phyloP scores from a whole-genome alignment of 2,797 vertebrate species.

The Hybognathus amarus region DNA sequence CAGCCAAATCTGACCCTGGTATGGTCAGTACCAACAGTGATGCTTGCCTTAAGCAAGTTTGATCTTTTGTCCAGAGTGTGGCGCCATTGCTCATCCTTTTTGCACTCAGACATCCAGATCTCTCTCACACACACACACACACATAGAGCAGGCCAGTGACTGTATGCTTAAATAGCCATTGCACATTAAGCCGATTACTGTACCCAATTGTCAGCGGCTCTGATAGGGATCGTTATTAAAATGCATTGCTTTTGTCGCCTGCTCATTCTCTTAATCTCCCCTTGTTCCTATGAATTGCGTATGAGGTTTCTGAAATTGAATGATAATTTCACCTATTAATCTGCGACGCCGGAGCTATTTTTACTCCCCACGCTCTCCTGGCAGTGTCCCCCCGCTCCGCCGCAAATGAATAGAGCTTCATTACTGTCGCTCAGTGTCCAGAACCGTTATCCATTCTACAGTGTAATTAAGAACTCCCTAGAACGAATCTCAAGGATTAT shows the following conservation, averaged over 20 bases:
- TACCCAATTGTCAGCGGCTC: constrained; percentile 83
- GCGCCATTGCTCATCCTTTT: constrained; percentile 60
- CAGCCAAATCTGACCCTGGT: not conserved
- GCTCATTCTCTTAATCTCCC: constrained; percentile 92
- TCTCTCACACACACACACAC: not conserved
- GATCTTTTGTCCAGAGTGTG: constrained; percentile 56
- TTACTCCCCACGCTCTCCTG: constrained; percentile 81
- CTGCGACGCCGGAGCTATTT: constrained; percentile 93
- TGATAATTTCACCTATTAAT: constrained; percentile 99
- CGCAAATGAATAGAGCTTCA: constrained; percentile 97
- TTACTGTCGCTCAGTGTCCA: constrained; percentile 93
- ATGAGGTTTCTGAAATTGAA: constrained; percentile 99
- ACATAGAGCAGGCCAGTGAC: constrained; percentile 51
- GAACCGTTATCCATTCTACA: constrained; percentile 99
- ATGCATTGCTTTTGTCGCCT: constrained; percentile 89
- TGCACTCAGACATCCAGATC: constrained; percentile 39
- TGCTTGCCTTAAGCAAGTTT: constrained; percentile 44
- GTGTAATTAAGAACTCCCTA: constrained; percentile 99
- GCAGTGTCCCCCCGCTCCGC: constrained; percentile 79
- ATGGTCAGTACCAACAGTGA: not conserved
- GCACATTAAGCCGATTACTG: constrained; percentile 90
- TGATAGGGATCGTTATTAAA: constrained; percentile 93
- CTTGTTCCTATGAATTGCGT: constrained; percentile 95
- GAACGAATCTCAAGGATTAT: constrained; percentile 97
- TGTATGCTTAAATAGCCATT: constrained; percentile 88